These are phyloP conservation scores for Enoplosus armatus DNA, from an alignment of 2,797 vertebrate species.

Conservation along the genomic window DNA sequence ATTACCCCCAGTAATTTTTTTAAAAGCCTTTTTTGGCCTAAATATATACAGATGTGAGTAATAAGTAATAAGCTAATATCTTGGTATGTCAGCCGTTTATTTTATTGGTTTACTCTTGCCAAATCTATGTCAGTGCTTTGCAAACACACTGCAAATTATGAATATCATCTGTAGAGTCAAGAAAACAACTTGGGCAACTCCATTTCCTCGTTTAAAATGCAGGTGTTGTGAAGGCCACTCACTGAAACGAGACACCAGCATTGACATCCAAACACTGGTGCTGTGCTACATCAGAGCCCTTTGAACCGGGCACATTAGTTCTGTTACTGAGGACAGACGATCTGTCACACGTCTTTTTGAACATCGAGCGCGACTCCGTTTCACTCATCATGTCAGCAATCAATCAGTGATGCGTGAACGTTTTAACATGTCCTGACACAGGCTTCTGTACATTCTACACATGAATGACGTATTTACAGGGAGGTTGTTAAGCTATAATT, in stretches of 20 bases:
- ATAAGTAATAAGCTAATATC: background rate
- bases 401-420: constrained; percentile 9
- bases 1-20: background rate
- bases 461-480: constrained; percentile 8
- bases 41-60: background rate
- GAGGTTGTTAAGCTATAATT: constrained; percentile 2
- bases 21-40: background rate
- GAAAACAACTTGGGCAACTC: background rate
- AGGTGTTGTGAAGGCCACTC: constrained; percentile 36
- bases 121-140: background rate
- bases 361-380: constrained; percentile 6
- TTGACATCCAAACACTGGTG: constrained; percentile 14
- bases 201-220: constrained; percentile 27
- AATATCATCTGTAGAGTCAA: background rate
- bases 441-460: background rate
- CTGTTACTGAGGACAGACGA: constrained; percentile 1
- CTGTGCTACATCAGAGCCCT: constrained; percentile 23
- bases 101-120: background rate
- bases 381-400: constrained; percentile 30
- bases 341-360: constrained; percentile 6
- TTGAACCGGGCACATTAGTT: constrained; percentile 19
- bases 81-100: background rate
- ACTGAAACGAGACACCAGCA: constrained; percentile 33
- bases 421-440: constrained; percentile 34
- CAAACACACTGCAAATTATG: constrained; percentile 5